A percentile compares a stretch with the other conserved stretches of the same genome.
Evolutionary conservation across 2,113 vertebrate genomes (phyloP).

Genomic region (Alces alces): DNA sequence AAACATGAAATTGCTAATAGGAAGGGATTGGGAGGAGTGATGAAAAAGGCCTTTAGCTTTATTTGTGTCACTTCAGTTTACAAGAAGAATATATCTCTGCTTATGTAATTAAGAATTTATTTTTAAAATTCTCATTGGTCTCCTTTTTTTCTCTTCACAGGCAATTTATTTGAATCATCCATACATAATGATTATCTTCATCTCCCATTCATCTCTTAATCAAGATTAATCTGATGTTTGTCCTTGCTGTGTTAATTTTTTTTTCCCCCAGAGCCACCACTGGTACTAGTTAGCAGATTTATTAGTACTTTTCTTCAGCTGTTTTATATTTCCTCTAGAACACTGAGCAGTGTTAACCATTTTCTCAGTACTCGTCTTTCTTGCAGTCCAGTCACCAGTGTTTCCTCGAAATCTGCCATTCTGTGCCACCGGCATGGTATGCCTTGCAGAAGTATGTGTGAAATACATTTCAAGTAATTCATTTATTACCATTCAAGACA

Average conservation of each 20-base stretch:
- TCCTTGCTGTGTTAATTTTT: neutral
- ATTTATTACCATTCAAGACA: neutral
- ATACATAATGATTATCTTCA: neutral
- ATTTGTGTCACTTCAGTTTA: neutral
- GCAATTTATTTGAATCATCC: neutral
- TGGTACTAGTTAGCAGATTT: neutral
- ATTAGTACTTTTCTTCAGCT: neutral
- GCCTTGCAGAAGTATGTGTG: neutral
- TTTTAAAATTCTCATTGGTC: neutral
- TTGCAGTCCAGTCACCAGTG: neutral
- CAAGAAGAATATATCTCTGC: neutral
- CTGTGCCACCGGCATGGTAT: neutral
- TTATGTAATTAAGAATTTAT: neutral
- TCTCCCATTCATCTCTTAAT: neutral
- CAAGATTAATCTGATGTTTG: neutral
- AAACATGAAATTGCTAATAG: neutral
- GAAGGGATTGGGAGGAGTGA: neutral
- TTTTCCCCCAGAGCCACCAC: neutral
- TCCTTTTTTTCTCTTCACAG: neutral
- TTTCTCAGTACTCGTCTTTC: neutral
- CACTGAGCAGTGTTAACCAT: neutral
- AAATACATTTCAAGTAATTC: neutral
- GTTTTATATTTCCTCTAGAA: neutral
- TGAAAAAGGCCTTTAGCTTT: neutral
- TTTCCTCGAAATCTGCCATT: neutral